phyloP scores from a whole-genome alignment of 1,140 invertebrate genomes.

The Drosophila parabipectinata region DNA sequence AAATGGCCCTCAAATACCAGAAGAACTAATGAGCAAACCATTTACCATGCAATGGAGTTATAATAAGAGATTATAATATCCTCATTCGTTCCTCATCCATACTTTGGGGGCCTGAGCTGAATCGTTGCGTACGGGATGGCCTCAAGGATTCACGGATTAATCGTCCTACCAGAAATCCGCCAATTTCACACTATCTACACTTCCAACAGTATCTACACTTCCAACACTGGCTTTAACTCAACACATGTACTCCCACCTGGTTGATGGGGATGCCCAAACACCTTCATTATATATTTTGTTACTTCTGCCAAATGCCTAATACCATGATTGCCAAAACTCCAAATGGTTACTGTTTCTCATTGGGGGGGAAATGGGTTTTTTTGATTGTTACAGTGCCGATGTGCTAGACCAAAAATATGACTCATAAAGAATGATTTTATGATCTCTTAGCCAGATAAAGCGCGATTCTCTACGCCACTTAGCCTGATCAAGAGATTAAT shows the following conservation, averaged over 20 bases:
- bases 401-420: conserved; percentile 30
- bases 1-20: conserved; percentile 8
- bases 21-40: background rate
- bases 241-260: background rate
- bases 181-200: background rate
- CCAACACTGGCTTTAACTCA: background rate
- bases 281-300: background rate
- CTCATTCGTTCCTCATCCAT: background rate
- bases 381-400: too few relatives aligned
- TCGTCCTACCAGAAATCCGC: background rate
- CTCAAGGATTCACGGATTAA: background rate
- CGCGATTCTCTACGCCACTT: conserved; percentile 22
- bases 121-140: background rate
- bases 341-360: too few relatives aligned
- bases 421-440: conserved; percentile 30
- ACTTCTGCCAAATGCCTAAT: background rate
- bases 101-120: background rate
- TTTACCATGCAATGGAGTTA: too few relatives aligned
- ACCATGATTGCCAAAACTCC: background rate
- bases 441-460: conserved; percentile 21
- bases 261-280: too few relatives aligned
- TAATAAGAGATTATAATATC: too few relatives aligned
- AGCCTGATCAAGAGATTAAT: conserved; percentile 35
- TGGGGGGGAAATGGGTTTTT: too few relatives aligned
- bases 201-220: background rate